Percentiles rank a stretch among this genome's conserved stretches.
Conservation (phyloP, 2,888 invertebrate genomes). For the Sisyra terminalis region DNA sequence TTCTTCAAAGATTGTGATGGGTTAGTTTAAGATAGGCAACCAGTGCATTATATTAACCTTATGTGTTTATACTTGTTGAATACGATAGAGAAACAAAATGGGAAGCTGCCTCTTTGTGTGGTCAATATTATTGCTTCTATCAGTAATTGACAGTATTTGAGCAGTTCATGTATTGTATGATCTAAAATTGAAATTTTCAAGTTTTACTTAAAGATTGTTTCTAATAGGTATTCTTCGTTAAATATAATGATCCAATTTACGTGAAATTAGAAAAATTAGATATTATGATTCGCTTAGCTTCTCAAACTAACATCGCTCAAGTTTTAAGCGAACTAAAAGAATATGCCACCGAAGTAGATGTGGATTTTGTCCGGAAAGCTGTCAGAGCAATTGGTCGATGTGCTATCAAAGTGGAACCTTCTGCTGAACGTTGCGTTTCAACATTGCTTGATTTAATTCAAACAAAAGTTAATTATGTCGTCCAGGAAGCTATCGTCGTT, state of each 20-base stretch:
- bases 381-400: conserved; percentile 97
- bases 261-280: conserved; percentile 97
- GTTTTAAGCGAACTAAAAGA: conserved; percentile 96
- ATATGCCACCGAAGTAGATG: conserved; percentile 97
- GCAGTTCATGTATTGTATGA: too few species aligned
- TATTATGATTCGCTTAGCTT: conserved; percentile 97
- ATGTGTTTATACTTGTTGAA: too few species aligned
- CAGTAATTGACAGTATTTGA: too few species aligned
- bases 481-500: conserved; percentile 98
- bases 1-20: too few species aligned
- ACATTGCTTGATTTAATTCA: conserved; percentile 95
- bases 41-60: too few species aligned
- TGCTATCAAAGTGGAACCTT: conserved; percentile 95
- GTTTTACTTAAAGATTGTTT: background rate
- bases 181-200: too few species aligned
- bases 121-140: too few species aligned
- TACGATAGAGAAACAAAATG: too few species aligned
- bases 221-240: conserved; percentile 80
- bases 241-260: conserved; percentile 99
- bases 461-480: conserved; percentile 99
- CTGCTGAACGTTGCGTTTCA: conserved; percentile 95
- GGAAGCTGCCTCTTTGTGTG: too few species aligned
- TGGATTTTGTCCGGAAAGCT: conserved; percentile 98
- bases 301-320: conserved; percentile 95
- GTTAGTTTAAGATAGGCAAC: too few species aligned